Percentiles rank a stretch among this genome's conserved stretches.
Conservation (phyloP, 2,113 vertebrate genomes). For the Reinhardtius hippoglossoides region DNA sequence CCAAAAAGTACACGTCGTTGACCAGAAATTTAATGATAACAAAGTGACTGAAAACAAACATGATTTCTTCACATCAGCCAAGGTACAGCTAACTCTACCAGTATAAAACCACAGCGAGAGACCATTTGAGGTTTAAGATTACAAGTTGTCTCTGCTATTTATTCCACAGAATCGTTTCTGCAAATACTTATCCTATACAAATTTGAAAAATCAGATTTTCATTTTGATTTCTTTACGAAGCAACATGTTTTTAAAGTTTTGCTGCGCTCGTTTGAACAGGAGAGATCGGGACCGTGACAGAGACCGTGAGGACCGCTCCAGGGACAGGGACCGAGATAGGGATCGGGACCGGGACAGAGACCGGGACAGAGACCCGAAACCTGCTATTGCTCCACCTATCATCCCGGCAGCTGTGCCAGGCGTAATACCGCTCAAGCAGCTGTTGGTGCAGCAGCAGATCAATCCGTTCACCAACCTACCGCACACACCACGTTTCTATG, state of each 20-base stretch:
- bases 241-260: neutral
- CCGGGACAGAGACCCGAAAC: conserved; percentile 89
- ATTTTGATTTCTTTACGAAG: neutral
- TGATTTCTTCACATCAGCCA: too few relatives aligned
- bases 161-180: neutral
- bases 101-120: too few relatives aligned
- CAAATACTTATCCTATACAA: neutral
- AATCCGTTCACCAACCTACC: conserved; percentile 98
- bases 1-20: too few relatives aligned
- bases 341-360: conserved; percentile 87
- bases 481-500: conserved; percentile 95
- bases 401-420: conserved; percentile 68
- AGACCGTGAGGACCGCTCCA: conserved; percentile 88
- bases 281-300: conserved; percentile 94
- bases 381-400: conserved; percentile 80
- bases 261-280: conserved; percentile 71
- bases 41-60: too few relatives aligned
- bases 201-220: neutral
- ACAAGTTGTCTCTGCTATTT: too few relatives aligned
- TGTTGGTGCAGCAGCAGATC: conserved; percentile 91
- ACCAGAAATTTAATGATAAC: too few relatives aligned
- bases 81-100: too few relatives aligned
- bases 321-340: conserved; percentile 87
- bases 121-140: too few relatives aligned
- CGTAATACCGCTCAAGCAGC: conserved; percentile 87